phyloP scores from a whole-genome alignment of 2,113 vertebrate genomes.

The Indri indri region DNA sequence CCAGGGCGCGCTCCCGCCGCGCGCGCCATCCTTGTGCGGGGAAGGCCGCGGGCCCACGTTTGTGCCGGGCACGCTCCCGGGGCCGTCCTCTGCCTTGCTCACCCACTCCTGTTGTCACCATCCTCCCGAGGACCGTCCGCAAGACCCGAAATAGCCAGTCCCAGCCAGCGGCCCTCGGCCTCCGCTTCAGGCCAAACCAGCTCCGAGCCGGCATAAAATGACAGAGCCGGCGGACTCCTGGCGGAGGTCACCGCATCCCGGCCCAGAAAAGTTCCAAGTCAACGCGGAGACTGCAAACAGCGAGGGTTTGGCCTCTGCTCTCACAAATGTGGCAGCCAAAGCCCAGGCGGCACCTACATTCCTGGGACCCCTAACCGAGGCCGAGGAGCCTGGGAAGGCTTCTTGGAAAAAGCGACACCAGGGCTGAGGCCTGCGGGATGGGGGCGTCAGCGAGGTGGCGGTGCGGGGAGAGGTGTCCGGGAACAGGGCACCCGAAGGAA shows the following conservation, averaged over 20 bases:
- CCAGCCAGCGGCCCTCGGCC: not conserved
- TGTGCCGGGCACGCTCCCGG: not conserved
- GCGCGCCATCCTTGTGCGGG: conserved; percentile 30
- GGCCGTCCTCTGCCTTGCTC: no score
- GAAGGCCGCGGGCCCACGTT: not conserved
- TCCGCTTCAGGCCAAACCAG: not conserved
- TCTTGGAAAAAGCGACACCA: not conserved
- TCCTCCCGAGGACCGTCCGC: not conserved
- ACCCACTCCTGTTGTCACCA: not conserved
- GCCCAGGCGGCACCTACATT: not conserved
- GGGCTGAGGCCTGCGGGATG: not conserved
- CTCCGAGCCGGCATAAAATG: not conserved
- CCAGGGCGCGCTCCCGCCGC: not conserved
- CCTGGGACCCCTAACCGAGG: not conserved
- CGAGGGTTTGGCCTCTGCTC: not conserved
- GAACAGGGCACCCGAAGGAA: not conserved
- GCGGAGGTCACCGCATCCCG: not conserved
- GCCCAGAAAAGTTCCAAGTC: not conserved
- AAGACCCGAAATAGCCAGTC: not conserved
- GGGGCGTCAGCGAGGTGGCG: not conserved
- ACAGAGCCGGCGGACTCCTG: not conserved
- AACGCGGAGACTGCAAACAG: not conserved
- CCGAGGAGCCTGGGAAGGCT: not conserved
- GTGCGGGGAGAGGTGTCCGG: not conserved
- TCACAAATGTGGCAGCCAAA: not conserved